Base-by-base conservation (phyloP, 2,797 vertebrate genomes). In the Micropoecilia bifurca region DNA sequence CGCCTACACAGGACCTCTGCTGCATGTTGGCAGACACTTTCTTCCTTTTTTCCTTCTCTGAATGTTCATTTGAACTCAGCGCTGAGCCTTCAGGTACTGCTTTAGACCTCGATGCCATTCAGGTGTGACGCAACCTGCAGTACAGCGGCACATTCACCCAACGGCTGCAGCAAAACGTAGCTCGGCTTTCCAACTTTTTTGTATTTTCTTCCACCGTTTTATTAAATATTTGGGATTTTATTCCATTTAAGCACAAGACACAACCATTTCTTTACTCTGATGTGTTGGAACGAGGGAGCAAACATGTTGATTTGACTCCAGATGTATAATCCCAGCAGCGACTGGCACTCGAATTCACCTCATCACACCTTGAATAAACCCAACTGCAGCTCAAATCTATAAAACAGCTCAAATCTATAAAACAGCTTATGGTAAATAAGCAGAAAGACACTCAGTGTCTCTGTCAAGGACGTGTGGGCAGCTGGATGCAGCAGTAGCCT, bases 401-500 rank as follows among this genome's bases (percentile, higher is more conserved):
- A 53, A 69, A 63, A 66, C 63, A 75, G 80, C 69, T 82, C 57
- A 48, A n/a, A 47, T 74, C 68, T 71, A 20, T 48, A 53, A 69
- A 63, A 68, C 47, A 46, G 77, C 77, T 76, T 14, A 46, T 74
- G 59, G 71, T 28, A 78, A 75, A 86, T 73, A 30, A 75, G 9
- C 61, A 66, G 28, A 30, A n/a, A 76, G 30, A 20, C 80, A 6
- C 48, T 75, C 73, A 45, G 71, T 53, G 75, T 81, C 59, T 61
- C 69, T 14, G 47, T 53, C 79, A 87, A 87, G 81, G 83, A 55
- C 41, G 20, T n/a, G 33, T 68, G 66, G 75, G 77, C 33, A 48
- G 81, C 81, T 68, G 71, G 47, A 80, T 53, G 28, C 57, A 14
- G 20, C 20, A 66, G 30, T 30, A 80, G 74, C 80, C 57, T 39